phyloP scores from a whole-genome alignment of 1,140 invertebrate species.

The Pseudomyrmex gracilis region DNA sequence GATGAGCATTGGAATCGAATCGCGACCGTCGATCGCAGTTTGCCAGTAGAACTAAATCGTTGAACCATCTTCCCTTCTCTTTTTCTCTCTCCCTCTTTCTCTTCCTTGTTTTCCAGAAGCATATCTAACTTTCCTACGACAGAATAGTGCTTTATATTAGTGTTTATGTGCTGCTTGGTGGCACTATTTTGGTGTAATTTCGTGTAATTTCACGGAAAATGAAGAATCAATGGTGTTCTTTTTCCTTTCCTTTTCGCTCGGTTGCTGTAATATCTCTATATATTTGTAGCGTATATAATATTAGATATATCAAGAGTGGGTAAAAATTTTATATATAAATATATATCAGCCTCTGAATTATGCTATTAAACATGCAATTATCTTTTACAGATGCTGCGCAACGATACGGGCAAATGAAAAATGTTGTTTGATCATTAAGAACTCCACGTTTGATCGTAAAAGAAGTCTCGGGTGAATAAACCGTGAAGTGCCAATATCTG shows the following conservation, averaged over 20 bases:
- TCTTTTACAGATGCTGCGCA: conserved; percentile 33
- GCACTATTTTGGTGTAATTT: background rate
- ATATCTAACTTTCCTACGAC: conserved; percentile 7
- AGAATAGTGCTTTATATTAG: background rate
- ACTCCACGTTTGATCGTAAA: conserved; percentile 40
- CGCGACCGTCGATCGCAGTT: conserved; percentile 38
- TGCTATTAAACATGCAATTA: background rate
- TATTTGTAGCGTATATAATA: background rate
- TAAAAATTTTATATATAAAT: background rate
- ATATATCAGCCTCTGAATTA: no score
- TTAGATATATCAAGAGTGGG: background rate
- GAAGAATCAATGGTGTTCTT: background rate
- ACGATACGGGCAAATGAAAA: conserved; percentile 18
- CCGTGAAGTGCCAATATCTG: conserved; percentile 59
- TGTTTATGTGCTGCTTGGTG: conserved; percentile 22
- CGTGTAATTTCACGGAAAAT: background rate
- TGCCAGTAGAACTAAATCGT: background rate
- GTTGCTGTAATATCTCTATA: background rate
- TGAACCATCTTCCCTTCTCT: background rate
- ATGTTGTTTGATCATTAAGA: conserved; percentile 23
- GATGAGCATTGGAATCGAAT: conserved; percentile 9
- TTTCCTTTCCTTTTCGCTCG: background rate
- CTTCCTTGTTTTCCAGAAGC: no score
- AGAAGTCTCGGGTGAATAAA: conserved; percentile 50
- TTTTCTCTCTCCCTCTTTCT: background rate